phyloP scores from a whole-genome alignment of 2,797 vertebrate genomes.

The Gambusia yucatana region DNA sequence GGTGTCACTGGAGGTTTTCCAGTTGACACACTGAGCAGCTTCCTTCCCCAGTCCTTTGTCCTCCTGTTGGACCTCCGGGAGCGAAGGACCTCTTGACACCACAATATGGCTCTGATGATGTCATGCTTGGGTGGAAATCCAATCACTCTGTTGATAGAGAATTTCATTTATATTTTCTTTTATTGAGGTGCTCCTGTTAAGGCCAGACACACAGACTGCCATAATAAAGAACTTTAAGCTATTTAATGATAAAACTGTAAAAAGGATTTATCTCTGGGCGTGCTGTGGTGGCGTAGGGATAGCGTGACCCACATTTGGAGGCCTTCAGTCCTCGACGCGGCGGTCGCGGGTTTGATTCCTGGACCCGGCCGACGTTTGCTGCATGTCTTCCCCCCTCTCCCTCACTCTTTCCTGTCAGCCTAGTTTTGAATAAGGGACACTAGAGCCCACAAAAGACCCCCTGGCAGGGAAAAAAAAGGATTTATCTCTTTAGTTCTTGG shows the following conservation, averaged over 20 bases:
- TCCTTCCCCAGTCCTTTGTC: conserved; percentile 54
- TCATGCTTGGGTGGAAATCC: conserved; percentile 21
- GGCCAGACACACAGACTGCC: not conserved
- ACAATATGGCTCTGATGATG: conserved; percentile 63
- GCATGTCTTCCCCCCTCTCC: too few species aligned
- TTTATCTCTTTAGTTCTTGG: not conserved
- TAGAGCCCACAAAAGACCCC: too few species aligned
- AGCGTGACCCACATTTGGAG: too few species aligned
- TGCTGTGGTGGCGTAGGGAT: too few species aligned
- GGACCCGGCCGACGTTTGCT: too few species aligned
- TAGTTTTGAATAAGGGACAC: too few species aligned
- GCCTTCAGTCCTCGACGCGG: too few species aligned
- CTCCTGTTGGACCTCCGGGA: conserved; percentile 57
- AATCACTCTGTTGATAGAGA: not conserved
- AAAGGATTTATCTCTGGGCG: not conserved
- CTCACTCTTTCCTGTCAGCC: too few species aligned
- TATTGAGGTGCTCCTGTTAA: not conserved
- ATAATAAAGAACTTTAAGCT: not conserved
- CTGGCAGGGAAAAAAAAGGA: too few species aligned
- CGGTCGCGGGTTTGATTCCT: too few species aligned
- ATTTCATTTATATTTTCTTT: not conserved
- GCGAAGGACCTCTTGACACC: conserved; percentile 67
- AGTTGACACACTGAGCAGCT: conserved; percentile 63
- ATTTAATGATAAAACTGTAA: not conserved
- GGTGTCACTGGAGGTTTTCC: conserved; percentile 56